Evolutionary conservation across 2,888 invertebrate genomes (phyloP), one percentile per base, ranked within the genome.

Genomic region (Rhorus exstirpatorius): DNA sequence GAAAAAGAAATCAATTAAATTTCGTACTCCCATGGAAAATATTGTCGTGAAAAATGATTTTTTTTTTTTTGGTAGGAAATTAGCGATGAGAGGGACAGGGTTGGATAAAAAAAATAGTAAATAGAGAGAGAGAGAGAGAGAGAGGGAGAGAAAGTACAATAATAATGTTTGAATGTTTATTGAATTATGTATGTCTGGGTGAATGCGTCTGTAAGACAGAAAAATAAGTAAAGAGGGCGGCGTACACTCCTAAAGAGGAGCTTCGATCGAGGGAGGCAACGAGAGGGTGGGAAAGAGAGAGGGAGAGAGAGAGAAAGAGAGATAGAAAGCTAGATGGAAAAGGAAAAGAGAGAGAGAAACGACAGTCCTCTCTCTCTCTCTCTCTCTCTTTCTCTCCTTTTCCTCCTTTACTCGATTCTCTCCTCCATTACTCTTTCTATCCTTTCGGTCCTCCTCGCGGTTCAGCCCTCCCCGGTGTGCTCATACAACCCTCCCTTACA

Each of bases 221-320:
- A 46, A 60, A 51, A 63, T 58, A 44, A 55, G 75, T 46, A 19
- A 72, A 81, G 83, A 82, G 85, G 79, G 81, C 79, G 71, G 80
- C 63, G 77, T 75, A 77, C 92, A 92, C 92, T 91, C 84, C 83
- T 83, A 85, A 87, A 88, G 88, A 84, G 86, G 84, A 87, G 84
- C 86, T 89, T 88, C 87, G 89, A 88, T 88, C 88, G 86, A 82
- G 85, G 82, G 83, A 81, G 81, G 80, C 76, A 87, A 82, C 75
- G 70, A 78, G 84, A 79, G 81, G 60, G 74, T 72, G 75, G 81
- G 81, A 77, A 84, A n/a, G 70, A 75, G 78, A 71, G 83, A 83
- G 58, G 76, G 79, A 53, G 49, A 65, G 72, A n/a, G 60, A 74
- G 61, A 31, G 78, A 58, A 41, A 61, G 31, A 31, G 31, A 31